phyloP scores from a whole-genome alignment of 2,888 invertebrate genomes.

The Eupelmus urozonus region DNA sequence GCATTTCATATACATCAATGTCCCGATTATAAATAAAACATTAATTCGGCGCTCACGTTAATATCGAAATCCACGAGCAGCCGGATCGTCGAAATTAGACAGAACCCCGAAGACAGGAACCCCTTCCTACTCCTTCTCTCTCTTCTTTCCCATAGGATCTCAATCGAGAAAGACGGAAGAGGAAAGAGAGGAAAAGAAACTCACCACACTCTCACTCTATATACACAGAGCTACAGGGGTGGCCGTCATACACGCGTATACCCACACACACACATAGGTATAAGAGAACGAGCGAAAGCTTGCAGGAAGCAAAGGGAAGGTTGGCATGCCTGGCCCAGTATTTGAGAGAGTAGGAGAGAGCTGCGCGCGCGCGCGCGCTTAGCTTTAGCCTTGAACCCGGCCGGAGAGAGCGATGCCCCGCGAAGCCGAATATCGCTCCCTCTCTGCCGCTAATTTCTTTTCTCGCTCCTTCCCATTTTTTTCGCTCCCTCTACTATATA shows the following conservation, averaged over 20 bases:
- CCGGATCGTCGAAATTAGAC: neutral
- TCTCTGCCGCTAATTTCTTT: slow-evolving; percentile 54
- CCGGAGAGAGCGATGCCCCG: slow-evolving; percentile 67
- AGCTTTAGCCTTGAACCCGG: slow-evolving; percentile 76
- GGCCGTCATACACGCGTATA: neutral
- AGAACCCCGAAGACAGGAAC: slow-evolving; percentile 15
- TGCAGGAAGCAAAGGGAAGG: slow-evolving; percentile 60
- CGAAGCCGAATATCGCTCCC: slow-evolving; percentile 56
- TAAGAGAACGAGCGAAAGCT: slow-evolving; percentile 44
- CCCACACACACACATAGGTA: neutral
- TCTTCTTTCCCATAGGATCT: too few relatives aligned
- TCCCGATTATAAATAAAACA: neutral
- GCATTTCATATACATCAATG: too few relatives aligned
- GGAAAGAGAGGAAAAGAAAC: slow-evolving; percentile 47
- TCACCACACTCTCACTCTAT: slow-evolving; percentile 40
- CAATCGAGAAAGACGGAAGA: slow-evolving; percentile 36
- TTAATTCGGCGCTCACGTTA: neutral
- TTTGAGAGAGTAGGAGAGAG: too few relatives aligned
- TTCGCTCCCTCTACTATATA: slow-evolving; percentile 55
- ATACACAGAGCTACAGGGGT: slow-evolving; percentile 39
- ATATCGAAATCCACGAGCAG: neutral
- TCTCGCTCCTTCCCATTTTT: slow-evolving; percentile 58
- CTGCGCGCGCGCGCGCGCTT: too few relatives aligned
- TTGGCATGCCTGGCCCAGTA: slow-evolving; percentile 69
- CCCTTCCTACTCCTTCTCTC: too few relatives aligned